These are phyloP conservation scores for Discoglossus pictus DNA, from an alignment of 2,797 vertebrate genomes.

Conservation along the genomic window DNA sequence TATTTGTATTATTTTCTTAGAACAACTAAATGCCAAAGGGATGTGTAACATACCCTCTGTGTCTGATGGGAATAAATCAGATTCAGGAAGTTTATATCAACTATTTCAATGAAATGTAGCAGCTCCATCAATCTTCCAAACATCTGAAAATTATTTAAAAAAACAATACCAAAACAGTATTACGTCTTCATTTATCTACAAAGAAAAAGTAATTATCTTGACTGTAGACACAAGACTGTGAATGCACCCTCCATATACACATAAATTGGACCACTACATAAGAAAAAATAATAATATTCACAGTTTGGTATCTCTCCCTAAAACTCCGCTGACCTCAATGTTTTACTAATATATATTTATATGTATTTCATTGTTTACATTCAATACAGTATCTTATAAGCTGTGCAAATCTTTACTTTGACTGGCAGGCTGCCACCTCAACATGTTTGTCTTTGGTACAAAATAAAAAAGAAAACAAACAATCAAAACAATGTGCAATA, in stretches of 20 bases:
- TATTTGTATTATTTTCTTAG: conserved; percentile 25
- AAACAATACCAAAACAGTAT: conserved; percentile 6
- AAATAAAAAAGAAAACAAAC: conserved; percentile 97
- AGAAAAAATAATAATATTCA: conserved; percentile 84
- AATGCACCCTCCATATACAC: conserved; percentile 93
- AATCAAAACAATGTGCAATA: conserved; percentile 97
- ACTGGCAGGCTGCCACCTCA: conserved; percentile 98
- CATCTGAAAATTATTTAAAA: conserved; percentile 23
- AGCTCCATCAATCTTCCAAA: conserved; percentile 40
- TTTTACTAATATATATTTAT: conserved; percentile 59
- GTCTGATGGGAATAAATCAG: conserved; percentile 31
- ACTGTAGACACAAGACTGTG: conserved; percentile 59
- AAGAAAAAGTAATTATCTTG: conserved; percentile 8
- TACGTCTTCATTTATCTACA: conserved; percentile 34
- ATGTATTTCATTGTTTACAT: conserved; percentile 86
- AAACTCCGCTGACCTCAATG: conserved; percentile 78
- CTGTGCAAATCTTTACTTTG: conserved; percentile 99
- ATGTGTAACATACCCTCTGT: conserved; percentile 8
- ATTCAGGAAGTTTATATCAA: conserved; percentile 40
- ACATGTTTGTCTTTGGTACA: conserved; percentile 99
- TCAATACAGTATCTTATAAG: conserved; percentile 99
- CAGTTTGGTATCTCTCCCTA: conserved; percentile 98
- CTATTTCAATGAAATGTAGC: conserved; percentile 45
- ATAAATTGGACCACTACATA: conserved; percentile 85
- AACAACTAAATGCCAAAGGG: conserved; percentile 8